These are phyloP conservation scores for Lichenostomus cassidix DNA, from an alignment of 2,113 vertebrate species.

Conservation along the genomic window DNA sequence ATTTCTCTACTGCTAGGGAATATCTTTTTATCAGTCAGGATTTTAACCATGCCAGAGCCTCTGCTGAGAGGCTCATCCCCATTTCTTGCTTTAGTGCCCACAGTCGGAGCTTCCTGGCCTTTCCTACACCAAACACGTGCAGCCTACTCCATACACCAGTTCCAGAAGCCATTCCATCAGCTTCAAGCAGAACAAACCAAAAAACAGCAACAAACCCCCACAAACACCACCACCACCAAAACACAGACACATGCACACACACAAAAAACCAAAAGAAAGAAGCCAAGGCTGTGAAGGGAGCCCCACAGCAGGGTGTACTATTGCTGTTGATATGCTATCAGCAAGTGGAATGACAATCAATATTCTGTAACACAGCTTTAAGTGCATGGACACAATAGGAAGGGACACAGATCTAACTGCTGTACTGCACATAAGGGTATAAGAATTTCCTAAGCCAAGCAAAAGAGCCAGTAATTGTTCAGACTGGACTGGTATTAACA, in stretches of 20 bases:
- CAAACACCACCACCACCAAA: background rate
- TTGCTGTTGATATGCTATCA: background rate
- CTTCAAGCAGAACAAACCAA: background rate
- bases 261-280: background rate
- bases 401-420: background rate
- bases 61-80: background rate
- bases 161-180: background rate
- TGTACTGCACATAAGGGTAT: background rate
- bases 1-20: background rate
- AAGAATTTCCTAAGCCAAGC: background rate
- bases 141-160: rapidly evolving
- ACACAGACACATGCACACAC: rapidly evolving
- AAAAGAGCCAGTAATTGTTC: background rate
- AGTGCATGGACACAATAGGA: background rate
- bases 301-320: background rate
- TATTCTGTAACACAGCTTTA: background rate
- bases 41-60: background rate
- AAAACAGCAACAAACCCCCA: too few relatives aligned
- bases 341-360: background rate
- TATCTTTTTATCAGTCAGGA: background rate
- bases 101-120: background rate
- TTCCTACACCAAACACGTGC: background rate
- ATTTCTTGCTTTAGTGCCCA: background rate
- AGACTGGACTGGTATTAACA: background rate
- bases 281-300: background rate